Percentiles rank a stretch among this genome's conserved stretches.
Evolutionary conservation across 1,140 invertebrate species (phyloP).

Genomic region (Wiebesia pumilae): DNA sequence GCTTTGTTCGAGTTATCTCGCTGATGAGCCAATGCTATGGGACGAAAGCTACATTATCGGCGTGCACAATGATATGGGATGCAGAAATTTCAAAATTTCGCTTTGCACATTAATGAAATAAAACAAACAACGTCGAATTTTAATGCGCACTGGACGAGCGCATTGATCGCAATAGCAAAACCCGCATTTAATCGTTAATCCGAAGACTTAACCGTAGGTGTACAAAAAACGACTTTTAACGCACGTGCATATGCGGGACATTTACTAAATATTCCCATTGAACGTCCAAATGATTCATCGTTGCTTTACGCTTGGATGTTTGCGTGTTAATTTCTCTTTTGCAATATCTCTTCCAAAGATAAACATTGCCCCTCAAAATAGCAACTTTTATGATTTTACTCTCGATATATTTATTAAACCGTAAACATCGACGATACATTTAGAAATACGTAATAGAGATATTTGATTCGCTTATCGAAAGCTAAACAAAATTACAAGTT

Average conservation of each 20-base stretch:
- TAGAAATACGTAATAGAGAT: too few relatives aligned
- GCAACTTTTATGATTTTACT: not conserved
- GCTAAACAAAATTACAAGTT: too few relatives aligned
- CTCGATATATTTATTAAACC: too few relatives aligned
- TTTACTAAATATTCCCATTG: constrained; percentile 5
- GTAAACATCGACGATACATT: too few relatives aligned
- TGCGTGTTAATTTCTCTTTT: not conserved
- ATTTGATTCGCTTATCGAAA: too few relatives aligned
- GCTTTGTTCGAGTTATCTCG: constrained; percentile 25
- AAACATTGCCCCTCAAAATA: not conserved
- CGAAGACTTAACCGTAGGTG: not conserved
- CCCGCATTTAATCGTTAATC: constrained; percentile 26
- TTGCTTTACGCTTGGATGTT: not conserved
- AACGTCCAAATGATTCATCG: constrained; percentile 15
- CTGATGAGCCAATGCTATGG: not conserved
- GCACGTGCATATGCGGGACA: constrained; percentile 17
- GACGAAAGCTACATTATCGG: constrained; percentile 4
- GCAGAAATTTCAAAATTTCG: constrained; percentile 9
- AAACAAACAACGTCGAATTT: constrained; percentile 28
- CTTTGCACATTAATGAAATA: constrained; percentile 20
- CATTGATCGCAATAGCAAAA: not conserved
- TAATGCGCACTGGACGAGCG: not conserved
- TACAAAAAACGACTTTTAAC: constrained; percentile 6
- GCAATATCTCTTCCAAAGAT: not conserved
- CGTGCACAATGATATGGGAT: not conserved